Evolutionary conservation across 2,888 invertebrate species (phyloP), one percentile per base, ranked within the genome.

Genomic region (Augiades crinisus): DNA sequence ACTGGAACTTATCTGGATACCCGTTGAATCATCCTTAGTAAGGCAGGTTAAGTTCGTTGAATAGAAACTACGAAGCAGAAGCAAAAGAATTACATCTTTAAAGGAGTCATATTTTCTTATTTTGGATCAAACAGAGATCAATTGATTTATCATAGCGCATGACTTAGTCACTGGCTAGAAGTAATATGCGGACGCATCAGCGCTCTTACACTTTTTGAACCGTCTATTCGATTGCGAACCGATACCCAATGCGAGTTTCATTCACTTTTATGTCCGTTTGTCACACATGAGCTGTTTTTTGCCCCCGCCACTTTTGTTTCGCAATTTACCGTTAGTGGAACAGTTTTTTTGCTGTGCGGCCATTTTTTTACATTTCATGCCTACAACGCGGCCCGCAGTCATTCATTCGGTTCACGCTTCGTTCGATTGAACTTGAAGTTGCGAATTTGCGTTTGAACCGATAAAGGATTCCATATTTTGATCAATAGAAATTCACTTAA

Each of bases 281-380:
- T 65, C 62, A 57, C 64, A 57, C 58, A 56, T 59, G 52, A 58
- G 59, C 61, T 61, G 61, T 64, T 70, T 68, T 73, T 77, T 70
- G 64, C 36, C 68, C 64, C 58, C 60, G 59, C 66, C 69, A 76
- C 75, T 78, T 81, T 81, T 77, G 72, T 81, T 70, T 72, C 67
- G 68, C 70, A 76, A 76, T 80, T 76, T 76, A 65, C 68, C 71
- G 70, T 75, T 74, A 71, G 67, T 65, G 65, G 63, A 57, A 53
- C 51, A 47, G 57, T 66, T 68, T 72, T 72, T 64, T 63, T 54
- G 47, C 13, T 53, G 50, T 53, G 36, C 59, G 46, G 65, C 37
- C 44, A 71, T 72, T 78, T 77, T 70, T 67, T 61, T 62, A 66
- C 69, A 65, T 72, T 79, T 72, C 66, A 65, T 67, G 64, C 65